phyloP scores from a whole-genome alignment of 1,140 invertebrate genomes.

The Subanguina moxae region DNA sequence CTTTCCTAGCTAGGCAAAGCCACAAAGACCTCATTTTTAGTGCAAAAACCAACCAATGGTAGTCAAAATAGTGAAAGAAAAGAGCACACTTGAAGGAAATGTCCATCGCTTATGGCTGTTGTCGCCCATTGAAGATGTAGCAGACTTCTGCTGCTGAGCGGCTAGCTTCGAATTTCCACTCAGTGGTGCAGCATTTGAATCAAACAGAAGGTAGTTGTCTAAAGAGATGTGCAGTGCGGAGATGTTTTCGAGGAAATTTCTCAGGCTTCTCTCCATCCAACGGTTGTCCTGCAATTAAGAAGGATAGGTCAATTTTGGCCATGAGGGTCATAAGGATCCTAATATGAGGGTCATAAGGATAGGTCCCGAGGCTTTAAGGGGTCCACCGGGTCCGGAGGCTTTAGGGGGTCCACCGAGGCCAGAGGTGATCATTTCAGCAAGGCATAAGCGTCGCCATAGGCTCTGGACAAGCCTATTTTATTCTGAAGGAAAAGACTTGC shows the following conservation, averaged over 20 bases:
- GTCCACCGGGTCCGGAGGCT: too few species aligned
- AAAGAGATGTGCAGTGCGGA: slow-evolving; percentile 41
- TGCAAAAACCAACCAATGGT: slow-evolving; percentile 36
- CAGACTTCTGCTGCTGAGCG: neutral
- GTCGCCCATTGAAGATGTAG: neutral
- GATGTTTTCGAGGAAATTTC: slow-evolving; percentile 45
- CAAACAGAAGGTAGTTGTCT: slow-evolving; percentile 48
- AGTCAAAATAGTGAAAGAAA: slow-evolving; percentile 53
- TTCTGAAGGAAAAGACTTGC: neutral
- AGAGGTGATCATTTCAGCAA: too few species aligned
- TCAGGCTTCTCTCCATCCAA: slow-evolving; percentile 38
- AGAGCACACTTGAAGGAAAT: slow-evolving; percentile 45
- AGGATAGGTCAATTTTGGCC: too few species aligned
- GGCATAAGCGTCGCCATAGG: too few species aligned
- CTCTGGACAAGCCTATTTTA: too few species aligned
- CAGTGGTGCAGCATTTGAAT: slow-evolving; percentile 10
- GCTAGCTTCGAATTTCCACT: neutral
- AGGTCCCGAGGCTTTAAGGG: too few species aligned
- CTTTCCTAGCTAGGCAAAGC: too few species aligned
- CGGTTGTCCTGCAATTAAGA: slow-evolving; percentile 28
- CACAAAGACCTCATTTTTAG: neutral
- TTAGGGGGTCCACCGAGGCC: too few species aligned
- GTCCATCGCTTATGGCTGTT: slow-evolving; percentile 46
- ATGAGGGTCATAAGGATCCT: too few species aligned
- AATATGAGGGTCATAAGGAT: too few species aligned